A percentile compares a stretch with the other conserved stretches of the same genome.
These are phyloP conservation scores for Macropodus opercularis DNA, from an alignment of 2,797 vertebrate species.

Conservation along the genomic window DNA sequence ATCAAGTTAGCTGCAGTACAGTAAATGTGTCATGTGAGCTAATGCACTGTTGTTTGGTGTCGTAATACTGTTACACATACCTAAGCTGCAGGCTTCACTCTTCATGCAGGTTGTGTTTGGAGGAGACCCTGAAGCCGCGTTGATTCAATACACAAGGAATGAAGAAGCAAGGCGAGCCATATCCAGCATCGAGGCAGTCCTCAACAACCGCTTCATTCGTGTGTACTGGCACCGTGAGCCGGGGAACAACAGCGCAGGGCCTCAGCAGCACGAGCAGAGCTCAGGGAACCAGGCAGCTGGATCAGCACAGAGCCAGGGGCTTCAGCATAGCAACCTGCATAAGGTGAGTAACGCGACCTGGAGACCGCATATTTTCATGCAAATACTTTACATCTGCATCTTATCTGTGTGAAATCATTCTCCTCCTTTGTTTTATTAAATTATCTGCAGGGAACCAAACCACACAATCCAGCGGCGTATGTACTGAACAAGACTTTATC, in stretches of 20 bases:
- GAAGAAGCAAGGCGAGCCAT: conserved; percentile 95
- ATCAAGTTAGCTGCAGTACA: too few species aligned
- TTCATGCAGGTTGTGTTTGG: conserved; percentile 90
- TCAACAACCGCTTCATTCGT: conserved; percentile 96
- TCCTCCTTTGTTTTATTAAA: rapidly evolving
- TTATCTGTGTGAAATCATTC: not conserved
- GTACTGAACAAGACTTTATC: conserved; percentile 91
- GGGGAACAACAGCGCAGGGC: conserved; percentile 29
- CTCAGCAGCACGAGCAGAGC: conserved; percentile 81
- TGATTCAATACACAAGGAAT: conserved; percentile 94
- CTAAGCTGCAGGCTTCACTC: not conserved
- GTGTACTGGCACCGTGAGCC: conserved; percentile 95
- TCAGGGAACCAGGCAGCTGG: conserved; percentile 46
- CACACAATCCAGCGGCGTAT: conserved; percentile 88
- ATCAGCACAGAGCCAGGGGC: conserved; percentile 61
- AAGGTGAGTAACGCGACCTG: conserved; percentile 65
- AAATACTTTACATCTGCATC: not conserved
- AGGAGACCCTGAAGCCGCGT: conserved; percentile 92
- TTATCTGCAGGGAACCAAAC: conserved; percentile 86
- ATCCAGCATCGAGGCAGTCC: conserved; percentile 93
- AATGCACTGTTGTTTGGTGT: too few species aligned
- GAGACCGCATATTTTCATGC: not conserved
- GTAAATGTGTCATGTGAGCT: not conserved
- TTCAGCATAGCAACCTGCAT: conserved; percentile 72
- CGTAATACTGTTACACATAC: not conserved